Conservation (phyloP, 2,113 vertebrate species). For the Antechinus flavipes region DNA sequence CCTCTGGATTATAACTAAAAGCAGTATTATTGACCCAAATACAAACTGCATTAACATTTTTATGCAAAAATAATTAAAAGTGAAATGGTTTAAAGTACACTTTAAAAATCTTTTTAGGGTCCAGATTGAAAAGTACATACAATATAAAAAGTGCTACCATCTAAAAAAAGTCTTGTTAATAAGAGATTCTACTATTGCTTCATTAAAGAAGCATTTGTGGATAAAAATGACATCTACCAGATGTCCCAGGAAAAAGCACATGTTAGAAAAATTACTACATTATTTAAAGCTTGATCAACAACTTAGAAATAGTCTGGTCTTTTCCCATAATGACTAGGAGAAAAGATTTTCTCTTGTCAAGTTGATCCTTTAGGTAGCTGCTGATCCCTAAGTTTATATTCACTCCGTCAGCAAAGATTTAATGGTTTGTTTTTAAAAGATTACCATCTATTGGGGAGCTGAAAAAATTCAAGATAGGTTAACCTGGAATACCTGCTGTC, state of each 20-base stretch:
- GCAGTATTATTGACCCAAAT: slow-evolving; percentile 20
- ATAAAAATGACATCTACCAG: slow-evolving; percentile 49
- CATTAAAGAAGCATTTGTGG: slow-evolving; percentile 51
- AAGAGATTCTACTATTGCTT: slow-evolving; percentile 46
- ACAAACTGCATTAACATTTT: not conserved
- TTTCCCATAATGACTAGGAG: slow-evolving; percentile 4
- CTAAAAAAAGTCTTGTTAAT: slow-evolving; percentile 49
- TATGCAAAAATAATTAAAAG: slow-evolving; percentile 29
- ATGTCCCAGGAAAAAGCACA: not conserved
- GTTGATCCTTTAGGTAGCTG: slow-evolving; percentile 4
- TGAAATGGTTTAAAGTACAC: slow-evolving; percentile 10
- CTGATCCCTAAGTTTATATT: slow-evolving; percentile 21
- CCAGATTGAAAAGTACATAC: slow-evolving; percentile 55
- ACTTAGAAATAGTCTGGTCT: not conserved
- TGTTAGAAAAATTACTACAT: slow-evolving; percentile 54
- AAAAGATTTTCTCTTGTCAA: not conserved
- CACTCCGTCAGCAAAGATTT: not conserved
- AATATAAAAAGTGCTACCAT: slow-evolving; percentile 35
- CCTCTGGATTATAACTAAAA: not conserved
- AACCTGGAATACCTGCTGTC: slow-evolving; percentile 5
- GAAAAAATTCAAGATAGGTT: not conserved
- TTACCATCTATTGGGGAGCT: slow-evolving; percentile 36
- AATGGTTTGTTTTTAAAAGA: slow-evolving; percentile 49
- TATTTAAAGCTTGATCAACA: slow-evolving; percentile 59
- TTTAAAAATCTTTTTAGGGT: slow-evolving; percentile 53